Evolutionary conservation across 2,113 vertebrate species (phyloP).

Genomic region (Spilogale gracilis): DNA sequence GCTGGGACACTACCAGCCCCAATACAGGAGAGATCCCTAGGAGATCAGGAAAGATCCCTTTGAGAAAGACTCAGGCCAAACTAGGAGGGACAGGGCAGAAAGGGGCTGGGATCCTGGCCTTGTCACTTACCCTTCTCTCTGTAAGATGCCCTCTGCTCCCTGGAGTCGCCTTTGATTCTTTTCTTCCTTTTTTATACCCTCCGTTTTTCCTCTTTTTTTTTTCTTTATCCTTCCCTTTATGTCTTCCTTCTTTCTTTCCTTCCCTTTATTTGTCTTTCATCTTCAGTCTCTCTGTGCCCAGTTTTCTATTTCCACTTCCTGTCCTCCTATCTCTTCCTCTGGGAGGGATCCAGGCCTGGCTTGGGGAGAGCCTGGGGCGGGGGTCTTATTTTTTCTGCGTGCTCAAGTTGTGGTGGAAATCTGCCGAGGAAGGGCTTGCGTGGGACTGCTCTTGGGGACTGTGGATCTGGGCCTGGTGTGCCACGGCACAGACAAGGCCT

Average conservation of each 20-base stretch:
- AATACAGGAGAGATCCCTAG: background rate
- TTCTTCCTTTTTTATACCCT: background rate
- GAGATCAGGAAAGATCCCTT: background rate
- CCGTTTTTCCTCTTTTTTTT: background rate
- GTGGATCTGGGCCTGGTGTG: slow-evolving; percentile 45
- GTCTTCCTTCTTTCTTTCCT: background rate
- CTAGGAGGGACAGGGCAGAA: background rate
- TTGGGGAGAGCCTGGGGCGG: background rate
- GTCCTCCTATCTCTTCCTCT: background rate
- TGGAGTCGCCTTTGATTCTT: background rate
- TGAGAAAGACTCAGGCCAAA: background rate
- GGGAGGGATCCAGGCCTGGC: background rate
- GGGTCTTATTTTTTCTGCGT: background rate
- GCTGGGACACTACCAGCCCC: background rate
- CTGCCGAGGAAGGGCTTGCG: background rate
- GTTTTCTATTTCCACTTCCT: background rate
- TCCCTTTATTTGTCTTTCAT: background rate
- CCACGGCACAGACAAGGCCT: slow-evolving; percentile 92
- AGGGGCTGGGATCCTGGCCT: background rate
- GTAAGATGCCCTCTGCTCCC: background rate
- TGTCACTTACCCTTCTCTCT: slow-evolving; percentile 2
- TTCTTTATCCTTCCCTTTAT: background rate
- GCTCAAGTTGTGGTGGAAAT: background rate
- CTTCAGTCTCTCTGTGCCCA: background rate
- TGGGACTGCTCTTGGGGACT: background rate